Conservation (phyloP, 2,797 vertebrate species). For the Threskiornis aethiopicus region DNA sequence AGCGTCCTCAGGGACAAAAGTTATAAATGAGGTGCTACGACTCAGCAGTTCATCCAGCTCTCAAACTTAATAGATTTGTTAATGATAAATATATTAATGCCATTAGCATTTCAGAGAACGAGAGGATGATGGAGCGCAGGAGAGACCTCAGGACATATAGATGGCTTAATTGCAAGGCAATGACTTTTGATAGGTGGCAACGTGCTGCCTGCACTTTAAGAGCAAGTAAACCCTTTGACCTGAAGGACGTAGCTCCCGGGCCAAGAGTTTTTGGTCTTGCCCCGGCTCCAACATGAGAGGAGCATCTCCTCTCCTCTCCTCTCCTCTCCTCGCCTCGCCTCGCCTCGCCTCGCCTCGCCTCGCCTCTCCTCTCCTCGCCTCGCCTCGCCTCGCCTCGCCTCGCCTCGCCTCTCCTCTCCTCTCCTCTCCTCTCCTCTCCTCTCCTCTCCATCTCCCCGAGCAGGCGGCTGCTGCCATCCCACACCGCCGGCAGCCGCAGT, state of each 20-base stretch:
- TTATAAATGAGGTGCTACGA: background rate
- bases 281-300: background rate
- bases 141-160: background rate
- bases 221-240: background rate
- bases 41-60: conserved; percentile 13
- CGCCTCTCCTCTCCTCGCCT: background rate
- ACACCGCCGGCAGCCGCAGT: accelerated
- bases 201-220: accelerated
- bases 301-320: background rate
- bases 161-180: background rate
- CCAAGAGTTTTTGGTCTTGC: background rate
- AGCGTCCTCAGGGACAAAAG: background rate
- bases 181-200: background rate
- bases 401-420: background rate
- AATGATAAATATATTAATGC: conserved; percentile 29
- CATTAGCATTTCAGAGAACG: background rate
- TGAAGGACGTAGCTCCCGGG: background rate
- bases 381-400: background rate
- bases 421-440: background rate
- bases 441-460: background rate
- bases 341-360: background rate
- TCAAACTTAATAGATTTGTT: conserved; percentile 6
- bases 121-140: background rate
- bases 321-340: background rate
- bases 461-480: background rate